Evolutionary conservation across 2,888 invertebrate genomes (phyloP).

Genomic region (Athalia circularis): DNA sequence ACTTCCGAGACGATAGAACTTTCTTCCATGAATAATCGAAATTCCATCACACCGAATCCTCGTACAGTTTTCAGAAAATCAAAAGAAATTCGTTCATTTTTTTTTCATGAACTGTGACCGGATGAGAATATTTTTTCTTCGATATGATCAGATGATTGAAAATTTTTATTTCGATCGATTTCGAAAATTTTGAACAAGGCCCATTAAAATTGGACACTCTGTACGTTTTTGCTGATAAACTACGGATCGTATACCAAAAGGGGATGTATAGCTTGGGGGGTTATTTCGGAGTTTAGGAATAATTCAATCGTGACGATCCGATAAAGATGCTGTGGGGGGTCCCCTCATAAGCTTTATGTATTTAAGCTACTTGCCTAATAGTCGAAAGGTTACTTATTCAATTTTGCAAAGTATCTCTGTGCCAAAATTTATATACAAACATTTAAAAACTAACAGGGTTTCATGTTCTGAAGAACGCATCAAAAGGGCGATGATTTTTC

Average conservation of each 20-base stretch:
- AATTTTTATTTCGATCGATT: too few relatives aligned
- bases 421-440: too few relatives aligned
- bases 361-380: background rate
- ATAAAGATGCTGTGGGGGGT: slow-evolving; percentile 58
- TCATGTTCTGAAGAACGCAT: too few relatives aligned
- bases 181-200: too few relatives aligned
- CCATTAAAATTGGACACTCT: background rate
- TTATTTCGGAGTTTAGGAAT: slow-evolving; percentile 69
- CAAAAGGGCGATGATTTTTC: too few relatives aligned
- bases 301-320: slow-evolving; percentile 71
- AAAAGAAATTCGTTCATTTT: background rate
- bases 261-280: slow-evolving; percentile 55
- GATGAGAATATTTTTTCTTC: too few relatives aligned
- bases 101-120: too few relatives aligned
- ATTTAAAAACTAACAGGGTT: too few relatives aligned
- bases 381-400: too few relatives aligned
- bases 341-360: slow-evolving; percentile 8
- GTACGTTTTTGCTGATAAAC: background rate
- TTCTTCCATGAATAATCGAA: background rate
- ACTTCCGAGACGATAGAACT: background rate
- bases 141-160: too few relatives aligned
- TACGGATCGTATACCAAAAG: slow-evolving; percentile 11
- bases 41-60: background rate
- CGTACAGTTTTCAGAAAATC: background rate
- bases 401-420: too few relatives aligned